Base-by-base conservation (phyloP, 2,888 invertebrate genomes). In the Acrobeloides nanus region DNA sequence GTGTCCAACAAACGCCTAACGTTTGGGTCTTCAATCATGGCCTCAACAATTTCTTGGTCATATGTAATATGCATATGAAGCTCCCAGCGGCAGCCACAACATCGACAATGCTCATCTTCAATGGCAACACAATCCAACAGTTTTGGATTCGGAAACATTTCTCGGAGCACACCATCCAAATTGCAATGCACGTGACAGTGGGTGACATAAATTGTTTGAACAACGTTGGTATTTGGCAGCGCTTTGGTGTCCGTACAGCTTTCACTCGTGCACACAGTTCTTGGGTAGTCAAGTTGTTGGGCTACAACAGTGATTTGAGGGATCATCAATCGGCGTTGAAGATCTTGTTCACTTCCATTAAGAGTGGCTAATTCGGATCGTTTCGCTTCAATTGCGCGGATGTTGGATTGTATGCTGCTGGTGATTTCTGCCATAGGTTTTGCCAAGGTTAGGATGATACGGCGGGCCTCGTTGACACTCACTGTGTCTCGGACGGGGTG, bases 131-230 rank as follows among this genome's bases (percentile, higher is more conserved):
- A 57, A 1, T 38, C 8, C 26, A 48, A 12, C 20, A 57, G 39
- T 3, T 7, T 39, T 10, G 49, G 47, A 33, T 57, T 47, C 6
- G 53, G 50, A 26, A 37, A 48, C 4, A 18, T 17, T 15, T 46
- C 38, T 12, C 27, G 24, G 23, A 38, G 23, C 10, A 57, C 44
- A 27, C 47, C 46, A 1, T 1, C 5, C 21, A 57, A 20, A 27
- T 43, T 38, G 29, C 58, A 58, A 2, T 42, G 45, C 24, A n/a
- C 26, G 34, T 58, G 58, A 29, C 58, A 58, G 10, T 48, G 27
- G 12, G 38, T 34, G 33, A 38, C 42, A 37, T 51, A 58, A 23
- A 53, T 23, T 2, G 32, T 37, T n/a, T n/a, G n/a, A n/a, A n/a
- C n/a, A n/a, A n/a, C n/a, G n/a, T n/a, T n/a, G 18, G 38, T 27